Base-by-base conservation (phyloP, 2,113 vertebrate genomes). In the Halichoerus grypus region DNA sequence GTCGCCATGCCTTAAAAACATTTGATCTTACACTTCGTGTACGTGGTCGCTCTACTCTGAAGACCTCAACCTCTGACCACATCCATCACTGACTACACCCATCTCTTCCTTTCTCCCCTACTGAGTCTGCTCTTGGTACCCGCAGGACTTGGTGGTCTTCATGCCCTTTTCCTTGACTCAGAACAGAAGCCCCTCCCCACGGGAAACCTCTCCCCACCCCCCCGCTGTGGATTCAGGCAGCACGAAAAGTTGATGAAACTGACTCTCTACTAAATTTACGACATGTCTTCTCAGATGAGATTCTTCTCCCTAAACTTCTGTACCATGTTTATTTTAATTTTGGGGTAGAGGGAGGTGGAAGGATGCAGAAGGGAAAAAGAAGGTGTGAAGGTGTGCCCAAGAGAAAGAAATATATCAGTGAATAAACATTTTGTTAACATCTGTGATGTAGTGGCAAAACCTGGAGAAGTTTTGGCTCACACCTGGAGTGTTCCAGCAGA, bases 271-370 rank as follows among this genome's bases (percentile, higher is more conserved):
- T 87, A 65, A 96, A 83, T 88, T 79, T 67, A 24, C 16, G 76
- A 18, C 2, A 21, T 4, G 19, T 69, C 26, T 67, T 93, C 46
- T 90, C 59, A 65, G 10, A 76, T 87, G 22, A 80, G 12, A n/a
- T 49, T 88, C 51, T 36, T 91, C 18, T 84, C 36, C 86, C 51
- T 92, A 85, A 69, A 84, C n/a, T 33, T 86, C 53, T 89, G 93
- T 85, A 36, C 31, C 7, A 5, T 21, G 31, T 97, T 86, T 94
- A 63, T 77, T 84, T 96, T 93, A 74, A 91, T 93, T 61, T 49
- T 65, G 12, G 49, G 28, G 18, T 59, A 39, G 55, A 53, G 36
- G 31, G 26, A 49, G 1, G 46, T 53, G 8, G 61, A 79, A 61
- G 46, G 33, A 71, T 51, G 13, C 3, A 24, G 33, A 46, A 84